Conservation (phyloP, 1,140 invertebrate species). For the Zophobas atratus region DNA sequence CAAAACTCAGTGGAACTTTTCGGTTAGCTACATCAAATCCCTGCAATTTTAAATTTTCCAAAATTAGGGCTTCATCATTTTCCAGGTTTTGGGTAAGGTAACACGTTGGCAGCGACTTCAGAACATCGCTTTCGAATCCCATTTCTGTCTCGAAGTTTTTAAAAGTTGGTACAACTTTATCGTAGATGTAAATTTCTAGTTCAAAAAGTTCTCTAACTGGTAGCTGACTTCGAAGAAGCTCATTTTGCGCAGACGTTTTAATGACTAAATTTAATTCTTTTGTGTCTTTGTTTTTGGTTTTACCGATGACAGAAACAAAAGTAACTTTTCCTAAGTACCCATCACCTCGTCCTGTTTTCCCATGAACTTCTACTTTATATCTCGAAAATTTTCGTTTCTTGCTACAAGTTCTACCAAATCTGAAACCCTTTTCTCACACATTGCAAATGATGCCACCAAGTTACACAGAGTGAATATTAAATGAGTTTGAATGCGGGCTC, state of each 20-base stretch:
- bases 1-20: neutral
- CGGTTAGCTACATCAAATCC: neutral
- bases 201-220: conserved; percentile 15
- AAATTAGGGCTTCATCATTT: conserved; percentile 68
- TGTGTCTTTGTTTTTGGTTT: neutral
- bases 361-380: conserved; percentile 9
- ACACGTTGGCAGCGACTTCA: conserved; percentile 59
- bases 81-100: conserved; percentile 63
- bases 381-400: conserved; percentile 6
- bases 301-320: conserved; percentile 8
- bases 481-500: neutral
- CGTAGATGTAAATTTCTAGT: conserved; percentile 56
- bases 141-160: conserved; percentile 59
- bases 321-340: conserved; percentile 17
- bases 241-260: conserved; percentile 1
- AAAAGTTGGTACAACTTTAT: conserved; percentile 58
- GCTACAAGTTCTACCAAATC: neutral
- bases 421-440: neutral
- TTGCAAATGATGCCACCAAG: neutral
- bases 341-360: neutral
- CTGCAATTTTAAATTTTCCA: conserved; percentile 27
- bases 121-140: neutral
- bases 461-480: neutral
- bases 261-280: conserved; percentile 14
- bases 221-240: neutral